Percentiles rank a stretch among this genome's conserved stretches.
Evolutionary conservation across 2,888 invertebrate species (phyloP).

Genomic region (Amiota mariae): DNA sequence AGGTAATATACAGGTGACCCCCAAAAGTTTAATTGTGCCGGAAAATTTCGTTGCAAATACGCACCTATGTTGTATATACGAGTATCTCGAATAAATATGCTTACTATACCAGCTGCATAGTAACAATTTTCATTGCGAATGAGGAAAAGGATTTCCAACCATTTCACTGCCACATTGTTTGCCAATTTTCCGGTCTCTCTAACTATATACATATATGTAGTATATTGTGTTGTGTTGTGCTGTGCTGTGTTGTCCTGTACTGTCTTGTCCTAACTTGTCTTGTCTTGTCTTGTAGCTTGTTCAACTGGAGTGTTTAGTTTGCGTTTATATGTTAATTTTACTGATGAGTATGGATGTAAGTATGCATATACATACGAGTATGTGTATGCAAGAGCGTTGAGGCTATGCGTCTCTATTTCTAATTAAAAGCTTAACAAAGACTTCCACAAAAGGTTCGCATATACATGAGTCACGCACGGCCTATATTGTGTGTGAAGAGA

Average conservation of each 20-base stretch:
- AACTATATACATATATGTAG: too few relatives aligned
- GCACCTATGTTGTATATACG: too few relatives aligned
- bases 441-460: conserved; percentile 23
- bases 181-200: too few relatives aligned
- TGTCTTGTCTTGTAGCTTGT: conserved; percentile 9
- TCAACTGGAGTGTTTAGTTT: conserved; percentile 49
- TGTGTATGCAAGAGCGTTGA: conserved; percentile 11
- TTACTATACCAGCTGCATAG: not conserved
- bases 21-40: conserved; percentile 15
- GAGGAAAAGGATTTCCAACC: not conserved
- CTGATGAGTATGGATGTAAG: conserved; percentile 41
- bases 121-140: not conserved
- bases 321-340: conserved; percentile 62
- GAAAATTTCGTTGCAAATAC: conserved; percentile 11
- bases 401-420: conserved; percentile 48
- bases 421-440: conserved; percentile 55
- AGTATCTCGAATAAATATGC: too few relatives aligned
- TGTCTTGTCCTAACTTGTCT: not conserved
- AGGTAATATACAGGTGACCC: conserved; percentile 19
- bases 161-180: too few relatives aligned
- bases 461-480: conserved; percentile 18
- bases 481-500: not conserved
- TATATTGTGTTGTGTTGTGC: too few relatives aligned
- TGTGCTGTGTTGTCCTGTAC: conserved; percentile 13
- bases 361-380: conserved; percentile 41